Percentiles rank a stretch among this genome's conserved stretches.
Conservation (phyloP, 1,140 invertebrate genomes). For the Pachyrhynchus sulphureomaculatus region DNA sequence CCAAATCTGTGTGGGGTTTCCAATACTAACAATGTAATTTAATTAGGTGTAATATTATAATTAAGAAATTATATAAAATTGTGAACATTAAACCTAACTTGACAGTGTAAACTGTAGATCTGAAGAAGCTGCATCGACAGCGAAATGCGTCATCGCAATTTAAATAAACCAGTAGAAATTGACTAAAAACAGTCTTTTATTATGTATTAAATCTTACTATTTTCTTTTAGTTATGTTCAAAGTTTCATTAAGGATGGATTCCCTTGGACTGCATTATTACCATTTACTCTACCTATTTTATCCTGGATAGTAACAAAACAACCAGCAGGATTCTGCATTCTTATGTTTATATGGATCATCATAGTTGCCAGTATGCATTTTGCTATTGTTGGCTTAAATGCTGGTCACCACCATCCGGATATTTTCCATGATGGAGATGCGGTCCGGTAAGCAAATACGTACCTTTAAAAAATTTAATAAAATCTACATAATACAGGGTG, state of each 20-base stretch:
- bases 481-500: not conserved
- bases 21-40: too few species aligned
- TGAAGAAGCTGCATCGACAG: too few species aligned
- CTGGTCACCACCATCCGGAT: conserved; percentile 80
- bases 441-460: conserved; percentile 53
- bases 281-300: conserved; percentile 55
- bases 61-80: too few species aligned
- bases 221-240: conserved; percentile 27
- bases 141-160: too few species aligned
- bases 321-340: conserved; percentile 45
- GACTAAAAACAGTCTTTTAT: too few species aligned
- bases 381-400: conserved; percentile 67
- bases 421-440: conserved; percentile 82
- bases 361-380: conserved; percentile 64
- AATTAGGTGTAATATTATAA: too few species aligned
- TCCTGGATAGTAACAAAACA: conserved; percentile 54
- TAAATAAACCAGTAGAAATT: too few species aligned
- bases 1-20: too few species aligned
- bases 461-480: too few species aligned
- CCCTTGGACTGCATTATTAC: conserved; percentile 49
- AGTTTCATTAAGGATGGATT: not conserved
- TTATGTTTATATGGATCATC: conserved; percentile 62
- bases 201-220: too few species aligned
- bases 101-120: too few species aligned
- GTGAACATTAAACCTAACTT: too few species aligned